A percentile compares a stretch with the other conserved stretches of the same genome.
Conservation (phyloP, 2,797 vertebrate genomes). For the Aselliscus stoliczkanus region DNA sequence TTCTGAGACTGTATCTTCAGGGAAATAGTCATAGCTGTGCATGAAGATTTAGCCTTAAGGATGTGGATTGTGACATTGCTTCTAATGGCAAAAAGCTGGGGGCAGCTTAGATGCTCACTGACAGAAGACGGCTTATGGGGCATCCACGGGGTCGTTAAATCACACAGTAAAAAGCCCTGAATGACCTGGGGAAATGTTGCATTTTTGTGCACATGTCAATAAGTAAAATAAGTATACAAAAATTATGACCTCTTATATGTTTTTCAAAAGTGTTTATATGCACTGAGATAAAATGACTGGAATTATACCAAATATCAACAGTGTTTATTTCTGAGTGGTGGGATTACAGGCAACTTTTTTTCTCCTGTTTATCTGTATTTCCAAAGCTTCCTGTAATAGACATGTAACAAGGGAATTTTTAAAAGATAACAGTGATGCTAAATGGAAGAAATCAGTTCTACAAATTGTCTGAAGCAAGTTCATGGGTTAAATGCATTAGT, state of each 20-base stretch:
- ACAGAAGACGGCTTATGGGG: background rate
- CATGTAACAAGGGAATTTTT: background rate
- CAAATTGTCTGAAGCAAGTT: background rate
- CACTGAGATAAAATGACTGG: background rate
- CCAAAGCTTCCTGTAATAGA: background rate
- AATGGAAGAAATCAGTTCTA: background rate
- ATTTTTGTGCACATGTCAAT: background rate
- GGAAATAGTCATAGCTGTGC: background rate
- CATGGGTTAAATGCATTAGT: background rate
- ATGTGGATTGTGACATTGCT: background rate
- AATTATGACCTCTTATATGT: background rate
- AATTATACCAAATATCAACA: background rate
- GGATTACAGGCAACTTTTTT: background rate
- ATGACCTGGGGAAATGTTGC: background rate
- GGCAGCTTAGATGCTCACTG: background rate
- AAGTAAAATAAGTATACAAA: constrained; percentile 16
- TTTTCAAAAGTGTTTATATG: background rate
- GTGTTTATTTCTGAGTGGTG: background rate
- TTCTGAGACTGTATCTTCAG: background rate
- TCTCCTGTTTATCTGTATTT: background rate
- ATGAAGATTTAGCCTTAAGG: background rate
- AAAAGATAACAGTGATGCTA: background rate
- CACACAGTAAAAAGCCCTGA: background rate
- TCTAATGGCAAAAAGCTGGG: background rate
- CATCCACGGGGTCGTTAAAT: background rate